These are phyloP conservation scores for Eumeta japonica DNA, from an alignment of 1,140 invertebrate genomes.

Conservation along the genomic window DNA sequence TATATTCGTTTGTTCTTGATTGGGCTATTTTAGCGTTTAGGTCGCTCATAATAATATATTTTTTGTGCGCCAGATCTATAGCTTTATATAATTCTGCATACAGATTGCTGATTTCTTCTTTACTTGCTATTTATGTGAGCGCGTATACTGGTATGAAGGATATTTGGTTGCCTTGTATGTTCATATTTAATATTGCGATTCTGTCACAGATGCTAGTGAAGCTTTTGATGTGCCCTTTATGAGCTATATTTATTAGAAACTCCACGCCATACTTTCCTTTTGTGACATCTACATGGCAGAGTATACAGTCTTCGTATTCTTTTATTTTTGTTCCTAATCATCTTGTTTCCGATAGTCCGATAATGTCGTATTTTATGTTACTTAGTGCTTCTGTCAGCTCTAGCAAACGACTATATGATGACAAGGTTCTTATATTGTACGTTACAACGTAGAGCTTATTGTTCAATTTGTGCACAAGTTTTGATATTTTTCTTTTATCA, in stretches of 20 bases:
- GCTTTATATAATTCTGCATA: not conserved
- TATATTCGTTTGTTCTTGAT: not conserved
- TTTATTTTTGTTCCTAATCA: not conserved
- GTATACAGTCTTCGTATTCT: not conserved
- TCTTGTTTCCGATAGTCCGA: not conserved
- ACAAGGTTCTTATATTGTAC: not conserved
- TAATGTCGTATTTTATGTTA: not conserved
- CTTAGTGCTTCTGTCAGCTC: not conserved
- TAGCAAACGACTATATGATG: not conserved
- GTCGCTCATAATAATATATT: not conserved
- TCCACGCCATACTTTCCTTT: not conserved
- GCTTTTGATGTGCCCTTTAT: not conserved
- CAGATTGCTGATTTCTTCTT: too few species aligned
- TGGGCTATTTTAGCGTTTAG: not conserved
- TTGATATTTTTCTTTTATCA: too few species aligned
- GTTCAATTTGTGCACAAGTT: too few species aligned
- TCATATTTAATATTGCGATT: not conserved
- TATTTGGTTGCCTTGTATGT: not conserved
- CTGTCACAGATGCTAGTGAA: not conserved
- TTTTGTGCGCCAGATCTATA: not conserved
- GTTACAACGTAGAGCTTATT: not conserved
- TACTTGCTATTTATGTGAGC: not conserved
- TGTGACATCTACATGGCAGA: not conserved
- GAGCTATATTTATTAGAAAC: not conserved
- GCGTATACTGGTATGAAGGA: not conserved